Evolutionary conservation across 2,797 vertebrate genomes (phyloP).

Genomic region (Triplophysa yarkandensis): DNA sequence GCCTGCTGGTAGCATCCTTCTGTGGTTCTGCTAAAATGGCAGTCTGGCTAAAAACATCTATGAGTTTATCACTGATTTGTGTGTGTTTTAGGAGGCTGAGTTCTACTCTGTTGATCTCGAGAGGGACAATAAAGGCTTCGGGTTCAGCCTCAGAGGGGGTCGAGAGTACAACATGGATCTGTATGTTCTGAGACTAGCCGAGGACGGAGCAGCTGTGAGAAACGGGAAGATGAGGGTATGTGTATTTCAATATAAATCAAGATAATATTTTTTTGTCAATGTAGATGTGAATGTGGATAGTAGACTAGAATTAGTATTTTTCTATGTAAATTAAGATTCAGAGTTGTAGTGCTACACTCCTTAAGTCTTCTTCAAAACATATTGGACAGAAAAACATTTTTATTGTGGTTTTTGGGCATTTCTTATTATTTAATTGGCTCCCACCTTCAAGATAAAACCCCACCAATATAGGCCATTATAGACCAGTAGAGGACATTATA

Average conservation of each 20-base stretch:
- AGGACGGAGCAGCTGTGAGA: constrained; percentile 93
- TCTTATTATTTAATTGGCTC: no score
- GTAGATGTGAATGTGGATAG: neutral
- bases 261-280: no score
- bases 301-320: neutral
- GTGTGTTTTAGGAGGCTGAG: constrained; percentile 82
- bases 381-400: no score
- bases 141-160: constrained; percentile 96
- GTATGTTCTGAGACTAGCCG: constrained; percentile 93
- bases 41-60: constrained; percentile 44
- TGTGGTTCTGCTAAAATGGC: constrained; percentile 59
- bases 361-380: no score
- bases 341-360: no score
- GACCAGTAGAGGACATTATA: no score
- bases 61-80: constrained; percentile 58
- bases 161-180: constrained; percentile 99
- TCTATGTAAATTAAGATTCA: neutral
- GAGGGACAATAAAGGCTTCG: constrained; percentile 95
- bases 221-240: constrained; percentile 97
- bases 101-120: constrained; percentile 97
- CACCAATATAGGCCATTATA: no score
- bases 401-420: no score
- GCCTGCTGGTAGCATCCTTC: constrained; percentile 68
- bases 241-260: constrained; percentile 12
- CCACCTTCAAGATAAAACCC: no score